Conservation (phyloP, 35 echinoderm and acorn worm genomes). For the Apostichopus parvimensis region DNA sequence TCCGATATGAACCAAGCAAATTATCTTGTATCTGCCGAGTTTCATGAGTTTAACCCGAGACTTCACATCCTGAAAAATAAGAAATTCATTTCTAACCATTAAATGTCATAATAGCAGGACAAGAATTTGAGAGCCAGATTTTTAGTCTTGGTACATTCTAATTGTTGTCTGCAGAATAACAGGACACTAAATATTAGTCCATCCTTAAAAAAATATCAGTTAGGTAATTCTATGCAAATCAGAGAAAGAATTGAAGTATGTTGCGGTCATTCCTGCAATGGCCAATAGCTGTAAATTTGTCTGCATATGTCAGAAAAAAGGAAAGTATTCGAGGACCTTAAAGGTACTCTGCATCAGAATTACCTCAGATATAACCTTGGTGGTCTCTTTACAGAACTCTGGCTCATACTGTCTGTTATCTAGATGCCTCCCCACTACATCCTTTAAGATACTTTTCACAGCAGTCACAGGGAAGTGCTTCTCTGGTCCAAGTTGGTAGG, state of each 20-base stretch:
- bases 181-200: too few species aligned
- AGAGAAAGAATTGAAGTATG: too few species aligned
- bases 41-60: conserved; percentile 86
- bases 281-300: too few species aligned
- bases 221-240: too few species aligned
- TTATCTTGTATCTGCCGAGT: conserved; percentile 86
- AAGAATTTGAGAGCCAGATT: too few species aligned
- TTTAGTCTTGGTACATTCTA: too few species aligned
- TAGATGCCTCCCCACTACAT: conserved; percentile 78
- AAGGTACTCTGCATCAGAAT: not conserved
- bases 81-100: not conserved
- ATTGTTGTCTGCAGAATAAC: too few species aligned
- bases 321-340: too few species aligned
- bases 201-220: too few species aligned
- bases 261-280: too few species aligned
- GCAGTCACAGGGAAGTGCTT: conserved; percentile 81
- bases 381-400: conserved; percentile 94
- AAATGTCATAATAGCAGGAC: too few species aligned
- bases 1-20: conserved; percentile 93
- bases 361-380: conserved; percentile 98
- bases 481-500: conserved; percentile 87
- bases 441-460: conserved; percentile 73
- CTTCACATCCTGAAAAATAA: conserved; percentile 85
- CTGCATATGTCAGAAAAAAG: too few species aligned
- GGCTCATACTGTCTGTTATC: conserved; percentile 89